phyloP scores from a whole-genome alignment of 2,888 invertebrate species.

The Adelphocoris suturalis region DNA sequence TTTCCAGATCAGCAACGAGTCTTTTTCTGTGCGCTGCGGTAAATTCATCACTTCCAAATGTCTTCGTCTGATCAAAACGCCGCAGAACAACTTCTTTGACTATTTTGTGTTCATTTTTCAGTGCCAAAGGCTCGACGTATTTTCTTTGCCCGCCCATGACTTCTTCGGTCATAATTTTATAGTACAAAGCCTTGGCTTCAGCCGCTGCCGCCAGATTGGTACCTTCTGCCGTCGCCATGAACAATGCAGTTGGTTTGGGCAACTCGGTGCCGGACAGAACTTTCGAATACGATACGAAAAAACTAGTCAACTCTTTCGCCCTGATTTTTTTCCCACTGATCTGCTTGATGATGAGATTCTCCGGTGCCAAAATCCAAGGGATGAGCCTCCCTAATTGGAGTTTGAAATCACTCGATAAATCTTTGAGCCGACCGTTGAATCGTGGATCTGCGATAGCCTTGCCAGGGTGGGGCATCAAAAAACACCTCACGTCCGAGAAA shows the following conservation, averaged over 20 bases:
- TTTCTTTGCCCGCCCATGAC: conserved; percentile 93
- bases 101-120: conserved; percentile 91
- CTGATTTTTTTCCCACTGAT: conserved; percentile 19
- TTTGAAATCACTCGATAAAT: background rate
- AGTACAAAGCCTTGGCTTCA: conserved; percentile 26
- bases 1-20: conserved; percentile 91
- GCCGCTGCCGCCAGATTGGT: conserved; percentile 16
- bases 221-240: conserved; percentile 53
- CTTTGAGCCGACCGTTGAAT: conserved; percentile 43
- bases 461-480: conserved; percentile 59
- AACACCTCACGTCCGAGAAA: conserved; percentile 47
- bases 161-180: conserved; percentile 83
- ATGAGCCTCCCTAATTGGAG: background rate
- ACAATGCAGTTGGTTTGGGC: conserved; percentile 41
- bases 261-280: conserved; percentile 80
- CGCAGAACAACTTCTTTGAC: conserved; percentile 87
- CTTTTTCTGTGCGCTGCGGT: conserved; percentile 91
- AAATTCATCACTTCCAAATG: conserved; percentile 99
- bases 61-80: conserved; percentile 90
- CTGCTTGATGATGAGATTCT: conserved; percentile 19
- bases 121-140: conserved; percentile 77
- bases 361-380: background rate
- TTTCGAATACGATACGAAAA: background rate
- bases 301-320: conserved; percentile 37
- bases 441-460: conserved; percentile 10